Base-by-base conservation (phyloP, 1,140 invertebrate species). In the Phymorhynchus buccinoides region DNA sequence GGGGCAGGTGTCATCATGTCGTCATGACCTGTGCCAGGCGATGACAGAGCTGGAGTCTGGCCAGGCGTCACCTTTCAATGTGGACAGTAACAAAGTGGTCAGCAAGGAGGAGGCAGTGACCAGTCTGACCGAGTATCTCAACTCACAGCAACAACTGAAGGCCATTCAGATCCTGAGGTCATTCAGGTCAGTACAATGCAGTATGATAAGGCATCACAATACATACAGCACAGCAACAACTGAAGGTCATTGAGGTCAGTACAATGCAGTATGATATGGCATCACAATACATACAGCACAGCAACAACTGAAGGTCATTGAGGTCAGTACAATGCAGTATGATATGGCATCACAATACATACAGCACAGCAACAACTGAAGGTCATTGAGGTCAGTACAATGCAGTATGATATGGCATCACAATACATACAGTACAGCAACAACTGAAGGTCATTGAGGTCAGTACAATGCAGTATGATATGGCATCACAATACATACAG, bases 81-180 rank as follows among this genome's bases (percentile, higher is more conserved):
- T 91, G 41, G 92, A 93, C 81, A 89, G 89, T 6, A 89, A 88
- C 12, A 89, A 93, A 81, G 91, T 93, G 22, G 89, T 93, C 0
- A 91, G 77, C 56, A 91, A 95, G 83, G 94, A 95, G 56, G 95
- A 96, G 77, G 92, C 93, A 56, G 93, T 96, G 35, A 91, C 93
- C 3, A 93, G 94, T 56, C 91, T 96, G 1, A 93, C 95, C 18
- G 95, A 96, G 88, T 93, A 96, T 35, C 90, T 96, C 4, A 94
- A 94, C 87, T 95, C 94, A 37, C 94, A 95, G 39, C 95, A 95
- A 87, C 96, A 95, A 95, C 93, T 94, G 2, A 94, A 95, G 16
- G 95, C 95, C 35, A 92, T 96, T 7, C 95, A 95, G 87, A 95
- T 95, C 84, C 94, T 95, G 1, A 94, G 95, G 89, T 92, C 95